A percentile compares a stretch with the other conserved stretches of the same genome.
These are phyloP conservation scores for Orussus abietinus DNA, from an alignment of 1,140 invertebrate species.

Conservation along the genomic window DNA sequence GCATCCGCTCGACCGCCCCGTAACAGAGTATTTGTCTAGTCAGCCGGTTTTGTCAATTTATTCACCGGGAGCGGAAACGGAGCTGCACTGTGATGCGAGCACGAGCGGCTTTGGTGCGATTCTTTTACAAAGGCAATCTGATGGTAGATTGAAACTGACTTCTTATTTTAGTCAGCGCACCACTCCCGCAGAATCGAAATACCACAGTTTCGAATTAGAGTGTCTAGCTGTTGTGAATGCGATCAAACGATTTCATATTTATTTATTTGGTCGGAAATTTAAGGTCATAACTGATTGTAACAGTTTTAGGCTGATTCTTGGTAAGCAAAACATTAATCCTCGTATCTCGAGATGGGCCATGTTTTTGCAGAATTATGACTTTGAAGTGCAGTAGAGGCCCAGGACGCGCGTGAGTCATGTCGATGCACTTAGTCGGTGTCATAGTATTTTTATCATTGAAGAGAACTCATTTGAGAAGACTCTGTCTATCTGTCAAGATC, in stretches of 20 bases:
- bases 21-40: too few species aligned
- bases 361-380: constrained; percentile 4
- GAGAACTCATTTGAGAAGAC: constrained; percentile 13
- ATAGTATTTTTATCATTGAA: constrained; percentile 5
- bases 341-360: constrained; percentile 2
- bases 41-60: too few species aligned
- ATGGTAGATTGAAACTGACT: constrained; percentile 29
- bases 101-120: constrained; percentile 26
- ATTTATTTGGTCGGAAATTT: constrained; percentile 48
- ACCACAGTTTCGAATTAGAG: constrained; percentile 40
- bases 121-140: constrained; percentile 29
- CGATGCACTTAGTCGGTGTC: constrained; percentile 17
- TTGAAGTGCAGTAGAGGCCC: constrained; percentile 29
- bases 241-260: constrained; percentile 35
- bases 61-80: too few species aligned
- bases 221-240: constrained; percentile 30
- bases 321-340: constrained; percentile 1
- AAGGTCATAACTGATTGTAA: constrained; percentile 47
- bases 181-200: constrained; percentile 27
- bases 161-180: constrained; percentile 38
- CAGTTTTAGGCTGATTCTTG: constrained; percentile 24
- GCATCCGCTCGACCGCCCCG: too few species aligned
- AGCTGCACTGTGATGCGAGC: constrained; percentile 39
- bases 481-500: constrained; percentile 7
- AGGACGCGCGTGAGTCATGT: constrained; percentile 14